A percentile compares a stretch with the other conserved stretches of the same genome.
Evolutionary conservation across 2,113 vertebrate species (phyloP).

Genomic region (Acrocephalus kingi): DNA sequence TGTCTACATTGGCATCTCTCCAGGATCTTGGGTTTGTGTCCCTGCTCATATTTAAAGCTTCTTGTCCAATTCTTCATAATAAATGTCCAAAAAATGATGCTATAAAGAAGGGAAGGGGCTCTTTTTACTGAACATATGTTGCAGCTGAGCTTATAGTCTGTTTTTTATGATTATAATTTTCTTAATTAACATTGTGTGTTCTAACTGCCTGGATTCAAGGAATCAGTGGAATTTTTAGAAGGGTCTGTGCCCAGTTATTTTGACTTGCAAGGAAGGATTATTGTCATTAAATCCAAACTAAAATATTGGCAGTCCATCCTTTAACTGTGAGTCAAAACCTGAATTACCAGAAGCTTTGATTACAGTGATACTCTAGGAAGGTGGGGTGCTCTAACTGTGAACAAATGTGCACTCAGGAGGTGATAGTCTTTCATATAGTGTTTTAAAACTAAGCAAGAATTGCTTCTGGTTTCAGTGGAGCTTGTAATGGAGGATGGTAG

Average conservation of each 20-base stretch:
- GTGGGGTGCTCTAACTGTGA: background rate
- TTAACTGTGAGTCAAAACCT: conserved; percentile 25
- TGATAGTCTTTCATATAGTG: background rate
- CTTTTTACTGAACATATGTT: background rate
- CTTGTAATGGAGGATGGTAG: background rate
- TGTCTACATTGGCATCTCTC: background rate
- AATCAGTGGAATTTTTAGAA: background rate
- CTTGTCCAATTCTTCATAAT: background rate
- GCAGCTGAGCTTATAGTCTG: background rate
- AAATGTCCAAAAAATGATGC: background rate
- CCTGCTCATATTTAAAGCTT: background rate
- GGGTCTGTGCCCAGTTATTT: background rate
- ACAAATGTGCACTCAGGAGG: background rate
- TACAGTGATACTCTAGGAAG: background rate
- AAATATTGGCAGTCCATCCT: background rate
- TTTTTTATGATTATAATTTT: background rate
- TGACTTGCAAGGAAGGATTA: background rate
- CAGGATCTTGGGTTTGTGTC: background rate
- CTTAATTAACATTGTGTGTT: background rate
- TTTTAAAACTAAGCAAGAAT: background rate
- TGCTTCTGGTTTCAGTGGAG: background rate
- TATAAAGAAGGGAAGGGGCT: background rate
- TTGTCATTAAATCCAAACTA: background rate
- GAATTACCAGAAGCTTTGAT: conserved; percentile 50
- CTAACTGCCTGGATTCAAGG: background rate